These are phyloP conservation scores for Spinus pinus DNA, from an alignment of 2,797 vertebrate genomes.

Conservation along the genomic window DNA sequence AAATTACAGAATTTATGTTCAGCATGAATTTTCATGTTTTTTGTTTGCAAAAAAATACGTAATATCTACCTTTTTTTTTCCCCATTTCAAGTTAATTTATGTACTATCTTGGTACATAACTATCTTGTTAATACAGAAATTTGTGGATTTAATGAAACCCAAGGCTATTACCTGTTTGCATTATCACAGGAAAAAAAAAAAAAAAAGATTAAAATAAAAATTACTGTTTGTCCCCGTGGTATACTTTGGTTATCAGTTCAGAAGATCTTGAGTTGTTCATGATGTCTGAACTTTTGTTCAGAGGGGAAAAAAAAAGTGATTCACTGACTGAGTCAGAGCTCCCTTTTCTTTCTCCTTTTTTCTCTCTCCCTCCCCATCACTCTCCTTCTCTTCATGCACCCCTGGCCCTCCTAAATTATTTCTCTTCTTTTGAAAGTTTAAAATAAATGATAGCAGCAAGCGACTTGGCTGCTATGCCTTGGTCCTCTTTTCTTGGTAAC, in stretches of 20 bases:
- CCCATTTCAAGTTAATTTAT: neutral
- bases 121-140: neutral
- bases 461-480: constrained; percentile 22
- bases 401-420: constrained; percentile 8
- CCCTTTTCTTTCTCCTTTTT: constrained; percentile 1
- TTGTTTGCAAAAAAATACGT: neutral
- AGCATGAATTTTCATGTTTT: neutral
- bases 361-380: neutral
- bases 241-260: constrained; percentile 39
- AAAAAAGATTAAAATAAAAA: neutral
- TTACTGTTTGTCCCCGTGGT: neutral
- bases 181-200: neutral
- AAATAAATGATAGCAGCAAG: constrained; percentile 41
- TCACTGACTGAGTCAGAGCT: constrained; percentile 58
- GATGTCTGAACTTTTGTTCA: constrained; percentile 47
- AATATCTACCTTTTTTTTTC: neutral
- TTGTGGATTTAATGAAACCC: neutral
- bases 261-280: constrained; percentile 33
- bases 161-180: neutral
- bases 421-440: constrained; percentile 34
- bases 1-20: neutral
- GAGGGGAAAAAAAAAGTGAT: constrained; percentile 11
- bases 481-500: constrained; percentile 1
- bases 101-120: neutral
- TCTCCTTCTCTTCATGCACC: neutral